These are phyloP conservation scores for Thymelicus sylvestris DNA, from an alignment of 2,888 invertebrate genomes.

Conservation along the genomic window DNA sequence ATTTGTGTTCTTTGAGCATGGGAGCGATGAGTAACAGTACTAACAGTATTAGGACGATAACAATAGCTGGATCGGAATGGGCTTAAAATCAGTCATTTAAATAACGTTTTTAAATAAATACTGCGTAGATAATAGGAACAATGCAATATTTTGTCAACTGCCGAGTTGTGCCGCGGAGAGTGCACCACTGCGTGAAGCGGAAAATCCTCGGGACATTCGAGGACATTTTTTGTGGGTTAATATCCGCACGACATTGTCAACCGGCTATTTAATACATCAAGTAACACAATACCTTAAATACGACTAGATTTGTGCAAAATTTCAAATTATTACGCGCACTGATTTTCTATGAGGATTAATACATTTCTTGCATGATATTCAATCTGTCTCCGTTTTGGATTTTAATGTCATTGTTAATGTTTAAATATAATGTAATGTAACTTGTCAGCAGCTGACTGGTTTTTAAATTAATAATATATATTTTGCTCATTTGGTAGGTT, in stretches of 20 bases:
- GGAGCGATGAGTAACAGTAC: constrained; percentile 62
- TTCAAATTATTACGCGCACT: constrained; percentile 79
- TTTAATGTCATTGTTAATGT: constrained; percentile 15
- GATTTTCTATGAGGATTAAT: constrained; percentile 78
- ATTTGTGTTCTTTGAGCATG: constrained; percentile 49
- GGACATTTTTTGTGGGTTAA: constrained; percentile 84
- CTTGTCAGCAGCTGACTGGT: neutral
- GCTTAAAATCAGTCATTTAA: constrained; percentile 85
- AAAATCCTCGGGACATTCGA: constrained; percentile 84
- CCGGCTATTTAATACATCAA: constrained; percentile 82
- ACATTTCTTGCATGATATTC: constrained; percentile 48
- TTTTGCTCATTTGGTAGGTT: neutral
- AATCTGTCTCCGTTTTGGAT: constrained; percentile 31
- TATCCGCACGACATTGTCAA: constrained; percentile 84
- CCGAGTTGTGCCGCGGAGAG: constrained; percentile 77
- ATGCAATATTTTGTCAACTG: constrained; percentile 85
- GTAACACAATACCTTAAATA: constrained; percentile 84
- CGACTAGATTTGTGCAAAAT: constrained; percentile 84
- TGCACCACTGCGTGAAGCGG: constrained; percentile 83
- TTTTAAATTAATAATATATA: neutral
- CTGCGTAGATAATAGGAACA: constrained; percentile 82
- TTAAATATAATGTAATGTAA: neutral
- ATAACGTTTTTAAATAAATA: constrained; percentile 85
- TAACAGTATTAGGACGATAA: constrained; percentile 71
- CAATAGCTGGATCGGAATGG: constrained; percentile 77